A percentile compares a stretch with the other conserved stretches of the same genome.
Evolutionary conservation across 1,140 invertebrate genomes (phyloP).

Genomic region (Trypoxylus dichotomus): DNA sequence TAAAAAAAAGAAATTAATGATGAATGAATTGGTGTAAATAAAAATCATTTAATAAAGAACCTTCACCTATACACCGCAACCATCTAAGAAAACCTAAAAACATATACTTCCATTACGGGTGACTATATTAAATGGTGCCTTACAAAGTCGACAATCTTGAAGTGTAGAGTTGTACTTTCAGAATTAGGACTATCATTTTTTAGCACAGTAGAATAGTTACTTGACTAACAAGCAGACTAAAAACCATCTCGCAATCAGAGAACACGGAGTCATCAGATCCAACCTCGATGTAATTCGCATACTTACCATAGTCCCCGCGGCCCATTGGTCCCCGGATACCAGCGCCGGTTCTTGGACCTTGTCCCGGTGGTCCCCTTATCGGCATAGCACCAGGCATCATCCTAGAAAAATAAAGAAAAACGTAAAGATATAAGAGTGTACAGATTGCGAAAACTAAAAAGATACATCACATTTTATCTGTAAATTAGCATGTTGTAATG

Average conservation of each 20-base stretch:
- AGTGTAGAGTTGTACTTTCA: conserved; percentile 14
- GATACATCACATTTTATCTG: too few relatives aligned
- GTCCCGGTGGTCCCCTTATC: conserved; percentile 65
- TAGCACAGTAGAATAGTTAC: conserved; percentile 48
- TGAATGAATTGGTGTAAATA: neutral
- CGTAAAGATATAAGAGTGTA: too few relatives aligned
- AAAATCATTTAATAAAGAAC: neutral
- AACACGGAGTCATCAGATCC: conserved; percentile 7
- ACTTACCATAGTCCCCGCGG: conserved; percentile 86
- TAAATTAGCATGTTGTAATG: too few relatives aligned
- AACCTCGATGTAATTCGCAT: conserved; percentile 6
- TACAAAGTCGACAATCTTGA: neutral
- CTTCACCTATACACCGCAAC: conserved; percentile 4
- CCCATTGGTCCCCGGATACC: conserved; percentile 76
- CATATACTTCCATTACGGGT: neutral
- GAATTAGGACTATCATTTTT: conserved; percentile 1
- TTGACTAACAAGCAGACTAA: conserved; percentile 50
- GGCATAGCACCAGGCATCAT: conserved; percentile 62
- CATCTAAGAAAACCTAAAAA: neutral
- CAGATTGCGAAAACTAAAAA: too few relatives aligned
- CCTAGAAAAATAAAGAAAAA: conserved; percentile 39
- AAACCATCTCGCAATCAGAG: conserved; percentile 35
- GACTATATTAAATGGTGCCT: neutral
- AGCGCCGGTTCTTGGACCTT: conserved; percentile 56
- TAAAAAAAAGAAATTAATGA: too few relatives aligned